These are phyloP conservation scores for Sinella curviseta DNA, from an alignment of 1,140 invertebrate species.

Conservation along the genomic window DNA sequence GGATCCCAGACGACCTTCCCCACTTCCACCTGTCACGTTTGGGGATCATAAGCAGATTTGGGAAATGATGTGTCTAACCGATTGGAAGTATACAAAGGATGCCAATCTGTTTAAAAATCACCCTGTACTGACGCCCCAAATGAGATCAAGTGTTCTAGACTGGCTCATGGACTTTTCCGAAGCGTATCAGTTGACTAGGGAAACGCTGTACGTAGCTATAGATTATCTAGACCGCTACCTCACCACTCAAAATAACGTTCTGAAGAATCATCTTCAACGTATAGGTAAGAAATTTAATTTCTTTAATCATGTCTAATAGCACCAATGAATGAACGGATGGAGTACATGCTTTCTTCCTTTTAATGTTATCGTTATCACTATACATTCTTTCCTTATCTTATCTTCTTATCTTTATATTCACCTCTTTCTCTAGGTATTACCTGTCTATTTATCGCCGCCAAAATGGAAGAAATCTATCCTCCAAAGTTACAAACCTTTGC, in stretches of 20 bases:
- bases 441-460: conserved; percentile 92
- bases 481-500: conserved; percentile 94
- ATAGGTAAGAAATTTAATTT: conserved; percentile 60
- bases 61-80: conserved; percentile 82
- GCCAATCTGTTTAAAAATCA: conserved; percentile 77
- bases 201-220: conserved; percentile 92
- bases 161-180: conserved; percentile 98
- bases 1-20: conserved; percentile 59
- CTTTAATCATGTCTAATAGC: neutral
- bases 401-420: neutral
- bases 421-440: conserved; percentile 75
- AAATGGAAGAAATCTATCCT: conserved; percentile 98
- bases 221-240: conserved; percentile 94
- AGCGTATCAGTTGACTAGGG: conserved; percentile 91
- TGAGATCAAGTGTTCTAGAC: conserved; percentile 93
- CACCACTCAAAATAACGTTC: conserved; percentile 68
- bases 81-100: conserved; percentile 72
- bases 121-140: conserved; percentile 79
- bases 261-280: conserved; percentile 83
- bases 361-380: conserved; percentile 51
- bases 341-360: conserved; percentile 18
- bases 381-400: neutral
- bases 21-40: conserved; percentile 81
- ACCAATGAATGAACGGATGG: no score
- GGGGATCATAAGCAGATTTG: conserved; percentile 83